Conservation (phyloP, 2,797 vertebrate species). For the Falco concolor region DNA sequence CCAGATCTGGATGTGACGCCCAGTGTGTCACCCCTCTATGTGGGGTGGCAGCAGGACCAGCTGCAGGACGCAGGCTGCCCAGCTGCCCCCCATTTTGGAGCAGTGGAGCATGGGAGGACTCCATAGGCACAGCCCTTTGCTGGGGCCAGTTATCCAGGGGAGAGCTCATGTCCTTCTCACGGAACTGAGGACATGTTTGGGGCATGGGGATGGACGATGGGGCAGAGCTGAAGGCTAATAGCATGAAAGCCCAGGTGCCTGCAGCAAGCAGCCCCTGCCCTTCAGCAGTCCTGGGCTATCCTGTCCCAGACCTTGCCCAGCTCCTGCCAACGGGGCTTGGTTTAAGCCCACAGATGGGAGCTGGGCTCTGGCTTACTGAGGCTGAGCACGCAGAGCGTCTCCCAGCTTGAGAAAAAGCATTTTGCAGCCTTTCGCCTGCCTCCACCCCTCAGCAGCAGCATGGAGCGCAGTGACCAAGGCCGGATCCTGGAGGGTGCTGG, state of each 20-base stretch:
- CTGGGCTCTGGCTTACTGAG: background rate
- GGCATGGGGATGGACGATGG: background rate
- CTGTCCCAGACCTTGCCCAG: background rate
- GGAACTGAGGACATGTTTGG: background rate
- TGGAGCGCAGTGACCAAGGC: accelerated
- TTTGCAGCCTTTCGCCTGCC: background rate
- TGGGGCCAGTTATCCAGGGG: background rate
- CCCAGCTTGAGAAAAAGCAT: background rate
- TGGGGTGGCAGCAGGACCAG: background rate
- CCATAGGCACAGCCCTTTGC: background rate
- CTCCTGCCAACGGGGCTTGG: background rate
- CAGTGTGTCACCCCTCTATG: background rate
- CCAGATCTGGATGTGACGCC: background rate
- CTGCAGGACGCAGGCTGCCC: background rate
- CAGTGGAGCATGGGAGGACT: background rate
- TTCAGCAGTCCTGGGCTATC: background rate
- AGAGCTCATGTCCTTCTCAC: background rate
- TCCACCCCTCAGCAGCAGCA: background rate
- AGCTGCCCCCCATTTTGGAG: background rate
- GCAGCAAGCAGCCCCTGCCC: background rate
- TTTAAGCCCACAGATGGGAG: background rate
- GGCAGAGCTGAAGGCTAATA: background rate
- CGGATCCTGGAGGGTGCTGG: background rate
- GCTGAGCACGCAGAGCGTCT: background rate
- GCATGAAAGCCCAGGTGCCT: background rate